phyloP scores from a whole-genome alignment of 2,888 invertebrate species.

The Sisyra terminalis region DNA sequence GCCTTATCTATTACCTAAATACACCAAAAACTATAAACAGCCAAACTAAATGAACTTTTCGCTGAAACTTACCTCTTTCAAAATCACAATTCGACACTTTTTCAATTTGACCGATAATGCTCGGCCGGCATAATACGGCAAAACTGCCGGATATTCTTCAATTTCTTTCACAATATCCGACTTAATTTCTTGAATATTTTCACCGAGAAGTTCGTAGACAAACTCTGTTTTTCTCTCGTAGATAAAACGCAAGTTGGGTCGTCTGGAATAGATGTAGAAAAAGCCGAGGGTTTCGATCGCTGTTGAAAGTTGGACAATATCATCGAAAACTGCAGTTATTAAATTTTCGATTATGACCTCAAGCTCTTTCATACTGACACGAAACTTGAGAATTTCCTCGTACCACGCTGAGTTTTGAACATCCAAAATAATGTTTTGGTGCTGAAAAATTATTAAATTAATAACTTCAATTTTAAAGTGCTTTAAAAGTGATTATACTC shows the following conservation, averaged over 20 bases:
- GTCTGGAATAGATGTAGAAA: constrained; percentile 59
- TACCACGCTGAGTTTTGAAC: constrained; percentile 74
- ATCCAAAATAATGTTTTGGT: constrained; percentile 50
- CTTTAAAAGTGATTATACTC: no score
- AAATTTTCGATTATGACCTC: constrained; percentile 71
- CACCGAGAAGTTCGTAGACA: constrained; percentile 58
- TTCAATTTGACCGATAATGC: constrained; percentile 51
- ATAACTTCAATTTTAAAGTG: no score
- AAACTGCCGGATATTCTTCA: constrained; percentile 41
- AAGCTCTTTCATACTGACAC: constrained; percentile 40
- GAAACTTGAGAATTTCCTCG: constrained; percentile 48
- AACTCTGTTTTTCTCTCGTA: constrained; percentile 50
- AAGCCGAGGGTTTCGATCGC: constrained; percentile 61
- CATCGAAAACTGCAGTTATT: constrained; percentile 59
- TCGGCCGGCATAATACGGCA: constrained; percentile 57
- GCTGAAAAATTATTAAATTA: constrained; percentile 21
- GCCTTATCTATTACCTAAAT: constrained; percentile 48
- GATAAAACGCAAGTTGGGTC: constrained; percentile 50
- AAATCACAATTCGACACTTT: constrained; percentile 40
- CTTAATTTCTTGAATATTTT: constrained; percentile 58
- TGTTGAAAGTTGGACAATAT: constrained; percentile 64
- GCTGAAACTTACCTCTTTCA: constrained; percentile 32
- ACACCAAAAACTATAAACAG: no score
- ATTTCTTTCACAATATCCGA: constrained; percentile 45
- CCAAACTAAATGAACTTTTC: no score